phyloP scores from a whole-genome alignment of 1,140 invertebrate species.

The Drosophila tani region DNA sequence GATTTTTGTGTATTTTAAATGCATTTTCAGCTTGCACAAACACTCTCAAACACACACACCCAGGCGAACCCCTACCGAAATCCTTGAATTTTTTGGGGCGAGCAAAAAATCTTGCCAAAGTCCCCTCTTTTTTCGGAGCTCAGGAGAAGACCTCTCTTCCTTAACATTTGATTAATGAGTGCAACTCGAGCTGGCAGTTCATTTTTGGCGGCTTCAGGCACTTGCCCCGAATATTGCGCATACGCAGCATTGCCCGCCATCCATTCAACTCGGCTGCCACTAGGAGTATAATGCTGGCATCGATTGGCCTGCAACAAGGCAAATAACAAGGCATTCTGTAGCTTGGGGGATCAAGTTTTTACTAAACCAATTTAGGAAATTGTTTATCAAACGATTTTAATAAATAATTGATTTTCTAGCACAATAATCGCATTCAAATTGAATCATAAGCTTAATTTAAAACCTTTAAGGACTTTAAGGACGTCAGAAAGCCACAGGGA shows the following conservation, averaged over 20 bases:
- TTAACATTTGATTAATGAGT: conserved; percentile 81
- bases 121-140: conserved; percentile 14
- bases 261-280: conserved; percentile 26
- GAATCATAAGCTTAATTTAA: not conserved
- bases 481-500: not conserved
- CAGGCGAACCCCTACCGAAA: conserved; percentile 1
- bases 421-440: too few species aligned
- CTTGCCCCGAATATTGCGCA: conserved; percentile 67
- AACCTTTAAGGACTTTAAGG: conserved; percentile 2
- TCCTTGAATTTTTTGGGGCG: conserved; percentile 52
- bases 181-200: conserved; percentile 69
- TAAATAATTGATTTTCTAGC: too few species aligned
- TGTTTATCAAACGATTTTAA: too few species aligned
- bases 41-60: conserved; percentile 23
- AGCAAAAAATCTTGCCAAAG: conserved; percentile 59
- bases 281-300: conserved; percentile 43
- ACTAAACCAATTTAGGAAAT: not conserved
- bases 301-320: conserved; percentile 28
- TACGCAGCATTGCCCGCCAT: conserved; percentile 52
- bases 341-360: not conserved
- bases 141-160: conserved; percentile 56
- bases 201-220: conserved; percentile 63
- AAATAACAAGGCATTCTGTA: not conserved
- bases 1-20: conserved; percentile 83
- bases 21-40: conserved; percentile 75